A percentile compares a stretch with the other conserved stretches of the same genome.
phyloP scores from a whole-genome alignment of 2,797 vertebrate genomes.

The Acrossocheilus wenchowensis region DNA sequence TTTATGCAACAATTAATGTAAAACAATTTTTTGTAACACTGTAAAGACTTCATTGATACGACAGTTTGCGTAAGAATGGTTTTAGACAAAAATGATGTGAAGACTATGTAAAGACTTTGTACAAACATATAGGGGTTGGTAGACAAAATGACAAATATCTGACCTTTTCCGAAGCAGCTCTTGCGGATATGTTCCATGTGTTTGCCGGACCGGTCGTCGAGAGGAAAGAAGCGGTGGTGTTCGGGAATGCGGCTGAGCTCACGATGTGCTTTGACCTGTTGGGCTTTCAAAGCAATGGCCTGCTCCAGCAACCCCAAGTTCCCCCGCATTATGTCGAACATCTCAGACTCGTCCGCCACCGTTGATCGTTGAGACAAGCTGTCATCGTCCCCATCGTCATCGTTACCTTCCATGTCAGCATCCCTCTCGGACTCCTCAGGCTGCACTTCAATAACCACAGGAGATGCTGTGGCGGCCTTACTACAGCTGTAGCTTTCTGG shows the following conservation, averaged over 20 bases:
- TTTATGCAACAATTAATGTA: too few relatives aligned
- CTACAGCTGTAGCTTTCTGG: slow-evolving; percentile 67
- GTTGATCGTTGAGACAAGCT: slow-evolving; percentile 85
- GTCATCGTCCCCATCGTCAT: slow-evolving; percentile 85
- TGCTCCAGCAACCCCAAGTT: slow-evolving; percentile 97
- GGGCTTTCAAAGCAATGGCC: slow-evolving; percentile 95
- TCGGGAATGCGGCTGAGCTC: slow-evolving; percentile 72
- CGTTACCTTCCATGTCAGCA: slow-evolving; percentile 66
- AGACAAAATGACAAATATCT: neutral
- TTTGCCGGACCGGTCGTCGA: slow-evolving; percentile 84
- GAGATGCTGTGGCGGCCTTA: slow-evolving; percentile 77
- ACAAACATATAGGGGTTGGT: neutral
- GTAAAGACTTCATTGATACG: neutral
- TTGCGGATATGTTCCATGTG: slow-evolving; percentile 88
- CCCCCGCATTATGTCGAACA: slow-evolving; percentile 94
- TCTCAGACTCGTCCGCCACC: slow-evolving; percentile 90
- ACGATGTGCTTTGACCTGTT: slow-evolving; percentile 88
- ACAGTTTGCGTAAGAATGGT: neutral
- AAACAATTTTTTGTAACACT: neutral
- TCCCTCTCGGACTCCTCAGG: slow-evolving; percentile 89
- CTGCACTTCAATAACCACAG: slow-evolving; percentile 85
- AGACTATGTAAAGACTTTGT: neutral
- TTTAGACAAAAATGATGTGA: neutral
- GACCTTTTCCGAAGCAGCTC: slow-evolving; percentile 92
- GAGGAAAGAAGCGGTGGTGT: slow-evolving; percentile 81